A percentile compares a stretch with the other conserved stretches of the same genome.
These are phyloP conservation scores for Passer montanus DNA, from an alignment of 2,113 vertebrate genomes.

Conservation along the genomic window DNA sequence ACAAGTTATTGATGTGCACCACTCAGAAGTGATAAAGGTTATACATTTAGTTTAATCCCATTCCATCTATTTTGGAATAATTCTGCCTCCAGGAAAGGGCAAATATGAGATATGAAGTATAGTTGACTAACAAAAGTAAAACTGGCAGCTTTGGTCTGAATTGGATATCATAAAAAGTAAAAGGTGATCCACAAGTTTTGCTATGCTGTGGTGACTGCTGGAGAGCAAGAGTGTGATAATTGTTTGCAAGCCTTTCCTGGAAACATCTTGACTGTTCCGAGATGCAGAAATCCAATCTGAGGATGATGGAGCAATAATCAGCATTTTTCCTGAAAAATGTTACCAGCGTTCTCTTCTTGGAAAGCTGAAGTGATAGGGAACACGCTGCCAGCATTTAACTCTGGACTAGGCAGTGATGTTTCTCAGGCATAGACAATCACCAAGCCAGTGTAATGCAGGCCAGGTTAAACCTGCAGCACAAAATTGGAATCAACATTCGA, in stretches of 20 bases:
- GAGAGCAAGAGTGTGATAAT: neutral
- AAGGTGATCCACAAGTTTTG: neutral
- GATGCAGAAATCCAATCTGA: neutral
- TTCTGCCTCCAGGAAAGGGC: neutral
- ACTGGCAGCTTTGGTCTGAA: neutral
- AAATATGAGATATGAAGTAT: neutral
- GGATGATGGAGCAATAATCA: neutral
- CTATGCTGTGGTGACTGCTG: neutral
- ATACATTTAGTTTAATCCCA: neutral
- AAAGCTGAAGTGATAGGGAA: neutral
- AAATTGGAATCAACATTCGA: neutral
- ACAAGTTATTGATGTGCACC: neutral
- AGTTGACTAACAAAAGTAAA: neutral
- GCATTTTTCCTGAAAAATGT: neutral
- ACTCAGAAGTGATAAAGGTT: neutral
- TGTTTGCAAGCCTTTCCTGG: neutral
- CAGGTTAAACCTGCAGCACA: neutral
- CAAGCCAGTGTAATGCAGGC: neutral
- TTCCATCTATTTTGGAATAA: neutral
- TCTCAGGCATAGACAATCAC: neutral
- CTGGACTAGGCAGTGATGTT: neutral
- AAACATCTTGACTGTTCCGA: neutral
- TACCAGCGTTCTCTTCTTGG: neutral
- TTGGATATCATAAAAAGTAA: neutral
- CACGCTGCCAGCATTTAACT: neutral